Conservation (phyloP, 2,113 vertebrate genomes). For the Anguilla japonica region DNA sequence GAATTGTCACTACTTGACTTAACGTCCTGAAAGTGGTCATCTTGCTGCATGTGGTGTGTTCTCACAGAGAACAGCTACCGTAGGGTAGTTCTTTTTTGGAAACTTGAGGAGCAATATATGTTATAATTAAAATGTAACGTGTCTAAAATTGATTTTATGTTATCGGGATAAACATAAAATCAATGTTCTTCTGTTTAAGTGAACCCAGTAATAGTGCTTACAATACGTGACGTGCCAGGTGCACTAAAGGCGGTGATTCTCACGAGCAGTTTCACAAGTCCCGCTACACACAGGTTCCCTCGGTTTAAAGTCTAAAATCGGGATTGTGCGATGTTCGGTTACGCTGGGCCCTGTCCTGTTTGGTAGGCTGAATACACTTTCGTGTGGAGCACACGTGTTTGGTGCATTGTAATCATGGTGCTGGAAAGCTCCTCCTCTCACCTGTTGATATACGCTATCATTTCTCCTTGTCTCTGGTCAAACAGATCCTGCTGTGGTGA, state of each 20-base stretch:
- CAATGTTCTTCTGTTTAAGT: no score
- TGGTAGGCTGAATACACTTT: background rate
- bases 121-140: no score
- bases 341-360: background rate
- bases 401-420: background rate
- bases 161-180: no score
- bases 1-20: background rate
- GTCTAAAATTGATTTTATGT: no score
- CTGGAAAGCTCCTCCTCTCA: background rate
- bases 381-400: background rate
- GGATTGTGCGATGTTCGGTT: background rate
- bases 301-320: background rate
- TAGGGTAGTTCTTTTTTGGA: no score
- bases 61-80: no score
- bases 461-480: slow-evolving; percentile 4
- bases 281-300: background rate
- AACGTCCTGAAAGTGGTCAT: background rate
- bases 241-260: background rate
- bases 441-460: background rate
- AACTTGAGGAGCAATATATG: no score
- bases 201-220: no score
- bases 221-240: no score
- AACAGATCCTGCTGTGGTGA: slow-evolving; percentile 1
- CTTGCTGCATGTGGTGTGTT: background rate
- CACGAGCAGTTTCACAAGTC: no score